phyloP scores from a whole-genome alignment of 2,888 invertebrate genomes.

The Synergus japonicus region DNA sequence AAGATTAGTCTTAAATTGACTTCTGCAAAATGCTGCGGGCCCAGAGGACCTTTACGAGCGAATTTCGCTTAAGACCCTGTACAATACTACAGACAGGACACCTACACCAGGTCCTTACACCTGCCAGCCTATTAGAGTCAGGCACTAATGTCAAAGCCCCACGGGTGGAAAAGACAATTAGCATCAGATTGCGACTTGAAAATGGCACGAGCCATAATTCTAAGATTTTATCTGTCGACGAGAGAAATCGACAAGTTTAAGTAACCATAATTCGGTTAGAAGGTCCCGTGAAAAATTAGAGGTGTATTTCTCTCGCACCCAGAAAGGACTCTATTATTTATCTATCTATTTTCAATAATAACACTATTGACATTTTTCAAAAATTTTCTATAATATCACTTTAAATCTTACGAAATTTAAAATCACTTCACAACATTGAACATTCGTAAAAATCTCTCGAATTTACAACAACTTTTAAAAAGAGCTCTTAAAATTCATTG shows the following conservation, averaged over 20 bases:
- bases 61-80: neutral
- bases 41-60: constrained; percentile 23
- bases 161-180: constrained; percentile 26
- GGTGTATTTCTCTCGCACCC: neutral
- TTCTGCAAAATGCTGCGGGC: constrained; percentile 21
- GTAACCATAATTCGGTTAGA: neutral
- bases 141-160: constrained; percentile 27
- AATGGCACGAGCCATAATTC: constrained; percentile 27
- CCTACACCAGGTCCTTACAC: constrained; percentile 8
- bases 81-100: neutral
- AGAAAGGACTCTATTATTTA: neutral
- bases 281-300: neutral
- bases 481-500: too few relatives aligned
- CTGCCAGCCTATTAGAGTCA: constrained; percentile 24
- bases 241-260: constrained; percentile 5
- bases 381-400: too few relatives aligned
- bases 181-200: constrained; percentile 23
- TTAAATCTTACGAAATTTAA: too few relatives aligned
- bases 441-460: too few relatives aligned
- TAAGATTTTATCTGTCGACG: neutral
- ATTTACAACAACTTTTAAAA: too few relatives aligned
- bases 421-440: too few relatives aligned
- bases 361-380: too few relatives aligned
- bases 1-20: constrained; percentile 26
- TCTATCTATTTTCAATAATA: too few relatives aligned